These are phyloP conservation scores for Nothocercus julius DNA, from an alignment of 2,113 vertebrate species.

Conservation along the genomic window DNA sequence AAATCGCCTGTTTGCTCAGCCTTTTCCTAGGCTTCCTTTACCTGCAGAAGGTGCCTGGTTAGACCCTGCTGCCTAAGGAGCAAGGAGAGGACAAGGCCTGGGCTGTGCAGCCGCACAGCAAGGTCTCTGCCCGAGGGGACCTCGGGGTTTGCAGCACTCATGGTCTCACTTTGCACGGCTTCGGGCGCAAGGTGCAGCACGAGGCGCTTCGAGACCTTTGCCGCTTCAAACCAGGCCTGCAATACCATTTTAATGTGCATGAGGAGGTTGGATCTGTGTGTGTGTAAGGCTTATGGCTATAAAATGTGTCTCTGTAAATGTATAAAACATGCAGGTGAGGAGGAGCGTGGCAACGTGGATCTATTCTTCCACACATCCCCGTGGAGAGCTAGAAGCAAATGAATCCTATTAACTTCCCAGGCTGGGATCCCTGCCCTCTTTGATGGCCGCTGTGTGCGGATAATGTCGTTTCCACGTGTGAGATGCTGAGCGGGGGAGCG, in stretches of 20 bases:
- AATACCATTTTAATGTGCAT: not conserved
- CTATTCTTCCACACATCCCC: constrained; percentile 16
- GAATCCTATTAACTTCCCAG: constrained; percentile 68
- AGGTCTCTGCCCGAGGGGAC: not conserved
- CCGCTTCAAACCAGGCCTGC: not conserved
- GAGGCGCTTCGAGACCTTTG: no score
- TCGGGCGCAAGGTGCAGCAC: not conserved
- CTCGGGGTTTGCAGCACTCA: accelerated
- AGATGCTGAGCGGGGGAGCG: not conserved
- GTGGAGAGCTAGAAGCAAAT: constrained; percentile 39
- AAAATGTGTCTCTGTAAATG: not conserved
- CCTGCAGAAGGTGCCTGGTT: not conserved
- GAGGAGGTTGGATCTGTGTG: not conserved
- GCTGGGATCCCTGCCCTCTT: constrained; percentile 24
- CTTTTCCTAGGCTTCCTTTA: not conserved
- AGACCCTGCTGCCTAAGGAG: not conserved
- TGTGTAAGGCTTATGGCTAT: not conserved
- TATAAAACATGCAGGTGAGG: constrained; percentile 5
- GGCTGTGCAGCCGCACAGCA: not conserved
- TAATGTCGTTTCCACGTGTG: constrained; percentile 59
- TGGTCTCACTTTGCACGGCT: not conserved
- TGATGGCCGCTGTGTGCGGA: constrained; percentile 62
- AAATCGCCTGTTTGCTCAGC: not conserved
- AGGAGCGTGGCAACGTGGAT: constrained; percentile 27
- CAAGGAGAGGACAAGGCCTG: not conserved